phyloP scores from a whole-genome alignment of 2,113 vertebrate genomes.

The Acrocephalus kingi region DNA sequence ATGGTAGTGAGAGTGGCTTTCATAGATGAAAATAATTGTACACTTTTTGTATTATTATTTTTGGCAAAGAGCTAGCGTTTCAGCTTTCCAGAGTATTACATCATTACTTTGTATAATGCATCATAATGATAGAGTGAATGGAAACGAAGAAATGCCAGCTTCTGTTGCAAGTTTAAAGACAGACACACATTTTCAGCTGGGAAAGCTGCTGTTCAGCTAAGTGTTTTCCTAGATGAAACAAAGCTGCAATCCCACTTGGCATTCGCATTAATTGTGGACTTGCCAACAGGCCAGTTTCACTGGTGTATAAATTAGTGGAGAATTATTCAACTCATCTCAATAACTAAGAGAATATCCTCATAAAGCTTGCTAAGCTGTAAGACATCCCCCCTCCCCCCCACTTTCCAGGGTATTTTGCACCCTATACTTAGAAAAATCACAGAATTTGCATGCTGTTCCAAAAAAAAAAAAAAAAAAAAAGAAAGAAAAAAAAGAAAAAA shows the following conservation, averaged over 20 bases:
- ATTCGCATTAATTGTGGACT: constrained; percentile 80
- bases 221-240: constrained; percentile 80
- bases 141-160: constrained; percentile 77
- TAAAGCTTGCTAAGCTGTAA: constrained; percentile 63
- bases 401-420: constrained; percentile 48
- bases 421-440: constrained; percentile 63
- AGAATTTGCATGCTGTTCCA: constrained; percentile 35
- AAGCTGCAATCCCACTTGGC: constrained; percentile 81
- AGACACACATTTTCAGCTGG: constrained; percentile 78
- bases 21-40: constrained; percentile 84
- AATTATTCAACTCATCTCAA: constrained; percentile 79
- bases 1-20: constrained; percentile 77
- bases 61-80: constrained; percentile 76
- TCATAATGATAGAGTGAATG: constrained; percentile 85
- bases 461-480: not conserved
- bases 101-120: constrained; percentile 85
- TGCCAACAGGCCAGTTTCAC: constrained; percentile 77
- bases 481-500: not conserved
- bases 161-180: constrained; percentile 79
- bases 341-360: constrained; percentile 71
- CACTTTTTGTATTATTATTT: constrained; percentile 84
- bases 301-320: constrained; percentile 78
- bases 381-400: constrained; percentile 33
- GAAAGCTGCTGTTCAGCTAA: constrained; percentile 75
- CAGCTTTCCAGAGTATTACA: constrained; percentile 80